phyloP scores from a whole-genome alignment of 64 coral and sea anemone genomes.

The Actinia equina region DNA sequence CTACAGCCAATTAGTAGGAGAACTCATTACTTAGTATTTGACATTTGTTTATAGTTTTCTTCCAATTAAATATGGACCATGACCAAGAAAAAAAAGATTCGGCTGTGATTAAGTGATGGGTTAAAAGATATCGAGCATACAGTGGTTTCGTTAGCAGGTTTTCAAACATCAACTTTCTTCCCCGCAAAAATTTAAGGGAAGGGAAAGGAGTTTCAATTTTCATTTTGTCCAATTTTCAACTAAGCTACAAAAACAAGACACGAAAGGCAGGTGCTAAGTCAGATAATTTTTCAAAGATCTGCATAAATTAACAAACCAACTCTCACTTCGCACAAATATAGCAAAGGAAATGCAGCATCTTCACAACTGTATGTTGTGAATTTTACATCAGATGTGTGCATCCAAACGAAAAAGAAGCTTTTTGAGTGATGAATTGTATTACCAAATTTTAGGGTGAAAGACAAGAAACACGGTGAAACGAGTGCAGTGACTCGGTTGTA shows the following conservation, averaged over 20 bases:
- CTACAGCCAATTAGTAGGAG: conserved; percentile 1
- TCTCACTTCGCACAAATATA: not conserved
- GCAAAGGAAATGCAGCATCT: not conserved
- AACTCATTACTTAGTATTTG: conserved; percentile 2
- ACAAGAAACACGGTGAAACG: not conserved
- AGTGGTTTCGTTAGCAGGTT: not conserved
- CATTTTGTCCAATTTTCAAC: not conserved
- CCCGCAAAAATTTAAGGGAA: not conserved
- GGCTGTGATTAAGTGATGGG: not conserved
- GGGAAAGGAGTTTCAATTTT: not conserved
- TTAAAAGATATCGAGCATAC: not conserved
- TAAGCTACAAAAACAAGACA: not conserved
- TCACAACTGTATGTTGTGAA: not conserved
- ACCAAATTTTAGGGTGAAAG: not conserved
- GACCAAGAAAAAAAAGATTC: not conserved
- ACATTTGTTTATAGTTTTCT: not conserved
- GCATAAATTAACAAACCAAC: conserved; percentile 7
- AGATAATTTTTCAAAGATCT: not conserved
- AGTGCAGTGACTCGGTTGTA: not conserved
- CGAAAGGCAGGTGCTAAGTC: not conserved
- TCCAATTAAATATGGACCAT: not conserved
- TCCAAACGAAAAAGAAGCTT: not conserved
- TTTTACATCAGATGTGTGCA: not conserved
- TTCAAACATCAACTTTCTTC: not conserved
- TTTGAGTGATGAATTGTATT: not conserved